Percentiles rank a stretch among this genome's conserved stretches.
These are phyloP conservation scores for Paedocypris micromegethes DNA, from an alignment of 2,797 vertebrate species.

Conservation along the genomic window DNA sequence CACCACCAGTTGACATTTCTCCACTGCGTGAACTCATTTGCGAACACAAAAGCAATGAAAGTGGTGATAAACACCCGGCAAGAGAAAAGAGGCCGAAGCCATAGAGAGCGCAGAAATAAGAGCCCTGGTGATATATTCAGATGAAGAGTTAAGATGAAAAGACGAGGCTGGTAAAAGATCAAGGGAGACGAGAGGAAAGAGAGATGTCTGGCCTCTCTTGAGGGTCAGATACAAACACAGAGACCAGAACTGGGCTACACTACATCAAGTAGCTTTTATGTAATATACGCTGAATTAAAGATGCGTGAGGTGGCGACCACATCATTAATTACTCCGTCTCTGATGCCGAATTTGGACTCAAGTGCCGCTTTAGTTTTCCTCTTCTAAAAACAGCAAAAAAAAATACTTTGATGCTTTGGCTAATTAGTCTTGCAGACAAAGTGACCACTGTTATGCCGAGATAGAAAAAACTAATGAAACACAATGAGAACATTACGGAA, in stretches of 20 bases:
- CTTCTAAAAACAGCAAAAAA: constrained; percentile 22
- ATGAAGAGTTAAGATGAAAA: constrained; percentile 36
- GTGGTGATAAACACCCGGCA: constrained; percentile 2
- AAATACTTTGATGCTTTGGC: constrained; percentile 10
- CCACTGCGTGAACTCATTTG: constrained; percentile 1
- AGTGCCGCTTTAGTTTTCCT: constrained; percentile 22
- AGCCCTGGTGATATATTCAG: constrained; percentile 23
- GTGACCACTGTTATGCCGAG: constrained; percentile 8
- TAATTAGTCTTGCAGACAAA: constrained; percentile 18
- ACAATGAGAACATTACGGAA: neutral
- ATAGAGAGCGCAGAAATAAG: constrained; percentile 11
- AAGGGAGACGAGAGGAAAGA: constrained; percentile 11
- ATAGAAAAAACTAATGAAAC: constrained; percentile 2
- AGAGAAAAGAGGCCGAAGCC: constrained; percentile 7
- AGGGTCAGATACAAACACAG: constrained; percentile 33
- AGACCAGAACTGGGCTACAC: constrained; percentile 32
- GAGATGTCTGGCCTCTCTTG: constrained; percentile 29
- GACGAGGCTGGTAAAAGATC: constrained; percentile 28
- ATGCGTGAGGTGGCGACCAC: constrained; percentile 25
- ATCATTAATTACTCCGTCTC: constrained; percentile 13
- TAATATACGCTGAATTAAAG: constrained; percentile 38
- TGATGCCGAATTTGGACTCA: constrained; percentile 11
- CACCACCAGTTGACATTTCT: neutral
- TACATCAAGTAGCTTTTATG: constrained; percentile 25
- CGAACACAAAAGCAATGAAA: constrained; percentile 1